These are phyloP conservation scores for Sebastes steindachneri DNA, from an alignment of 2,797 vertebrate genomes.

Conservation along the genomic window DNA sequence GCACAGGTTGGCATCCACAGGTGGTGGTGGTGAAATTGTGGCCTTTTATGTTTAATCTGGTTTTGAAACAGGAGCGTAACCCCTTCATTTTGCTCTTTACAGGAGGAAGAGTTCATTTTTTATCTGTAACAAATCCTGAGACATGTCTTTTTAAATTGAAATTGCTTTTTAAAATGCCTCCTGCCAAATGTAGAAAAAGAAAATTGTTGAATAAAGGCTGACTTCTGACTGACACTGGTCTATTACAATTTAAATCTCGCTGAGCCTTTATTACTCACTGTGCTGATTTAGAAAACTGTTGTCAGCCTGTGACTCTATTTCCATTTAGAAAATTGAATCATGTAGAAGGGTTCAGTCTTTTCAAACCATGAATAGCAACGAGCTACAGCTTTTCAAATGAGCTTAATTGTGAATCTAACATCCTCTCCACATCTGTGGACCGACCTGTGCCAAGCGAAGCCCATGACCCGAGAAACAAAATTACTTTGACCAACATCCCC, in stretches of 20 bases:
- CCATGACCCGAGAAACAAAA: not conserved
- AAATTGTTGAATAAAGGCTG: constrained; percentile 69
- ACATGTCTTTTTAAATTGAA: not conserved
- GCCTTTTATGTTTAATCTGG: not conserved
- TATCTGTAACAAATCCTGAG: constrained; percentile 79
- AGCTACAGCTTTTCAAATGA: not conserved
- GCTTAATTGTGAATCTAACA: not conserved
- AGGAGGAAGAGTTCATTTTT: constrained; percentile 83
- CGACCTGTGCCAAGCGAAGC: constrained; percentile 30
- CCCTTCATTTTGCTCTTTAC: constrained; percentile 66
- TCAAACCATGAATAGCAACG: not conserved
- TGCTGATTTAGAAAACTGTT: not conserved
- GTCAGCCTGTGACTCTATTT: not conserved
- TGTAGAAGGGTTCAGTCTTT: not conserved
- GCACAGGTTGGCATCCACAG: constrained; percentile 33
- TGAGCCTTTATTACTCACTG: not conserved
- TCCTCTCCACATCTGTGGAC: not conserved
- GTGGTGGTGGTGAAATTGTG: constrained; percentile 20
- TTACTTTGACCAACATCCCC: constrained; percentile 15
- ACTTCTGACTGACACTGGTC: constrained; percentile 38
- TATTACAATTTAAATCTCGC: constrained; percentile 16
- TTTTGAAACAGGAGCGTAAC: constrained; percentile 34
- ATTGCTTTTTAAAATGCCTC: constrained; percentile 16
- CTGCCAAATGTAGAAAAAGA: constrained; percentile 53
- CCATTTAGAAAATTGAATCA: not conserved